Conservation (phyloP, 2,797 vertebrate species). For the Telmatherina bonti region DNA sequence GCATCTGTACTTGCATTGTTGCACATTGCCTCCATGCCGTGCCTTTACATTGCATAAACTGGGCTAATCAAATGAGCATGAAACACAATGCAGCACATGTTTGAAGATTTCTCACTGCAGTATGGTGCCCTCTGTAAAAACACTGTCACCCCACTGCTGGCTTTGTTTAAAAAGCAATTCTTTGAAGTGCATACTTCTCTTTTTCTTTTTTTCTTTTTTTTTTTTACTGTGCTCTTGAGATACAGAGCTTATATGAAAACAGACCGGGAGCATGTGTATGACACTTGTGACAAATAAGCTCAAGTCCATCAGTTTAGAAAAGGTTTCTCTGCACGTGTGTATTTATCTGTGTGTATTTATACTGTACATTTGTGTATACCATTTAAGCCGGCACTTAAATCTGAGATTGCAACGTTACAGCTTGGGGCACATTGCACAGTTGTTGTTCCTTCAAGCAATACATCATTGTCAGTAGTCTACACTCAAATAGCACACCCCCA, state of each 20-base stretch:
- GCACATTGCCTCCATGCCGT: slow-evolving; percentile 25
- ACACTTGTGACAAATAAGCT: slow-evolving; percentile 38
- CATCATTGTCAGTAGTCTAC: slow-evolving; percentile 50
- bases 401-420: slow-evolving; percentile 28
- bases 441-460: slow-evolving; percentile 34
- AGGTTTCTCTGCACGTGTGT: slow-evolving; percentile 4
- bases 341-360: too few species aligned
- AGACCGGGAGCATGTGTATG: slow-evolving; percentile 24
- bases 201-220: not conserved
- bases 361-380: not conserved
- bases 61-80: slow-evolving; percentile 40
- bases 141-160: slow-evolving; percentile 31
- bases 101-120: slow-evolving; percentile 21
- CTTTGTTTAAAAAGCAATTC: slow-evolving; percentile 41
- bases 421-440: slow-evolving; percentile 43
- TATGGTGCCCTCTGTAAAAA: slow-evolving; percentile 52
- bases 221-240: slow-evolving; percentile 39
- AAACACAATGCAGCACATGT: slow-evolving; percentile 24
- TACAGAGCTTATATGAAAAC: slow-evolving; percentile 19
- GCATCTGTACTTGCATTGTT: slow-evolving; percentile 40
- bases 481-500: slow-evolving; percentile 26
- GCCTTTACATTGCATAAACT: slow-evolving; percentile 35
- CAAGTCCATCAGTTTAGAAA: slow-evolving; percentile 15
- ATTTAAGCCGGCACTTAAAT: slow-evolving; percentile 25
- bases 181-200: slow-evolving; percentile 43